Evolutionary conservation across 2,113 vertebrate species (phyloP).

Genomic region (Aspidoscelis tigris): DNA sequence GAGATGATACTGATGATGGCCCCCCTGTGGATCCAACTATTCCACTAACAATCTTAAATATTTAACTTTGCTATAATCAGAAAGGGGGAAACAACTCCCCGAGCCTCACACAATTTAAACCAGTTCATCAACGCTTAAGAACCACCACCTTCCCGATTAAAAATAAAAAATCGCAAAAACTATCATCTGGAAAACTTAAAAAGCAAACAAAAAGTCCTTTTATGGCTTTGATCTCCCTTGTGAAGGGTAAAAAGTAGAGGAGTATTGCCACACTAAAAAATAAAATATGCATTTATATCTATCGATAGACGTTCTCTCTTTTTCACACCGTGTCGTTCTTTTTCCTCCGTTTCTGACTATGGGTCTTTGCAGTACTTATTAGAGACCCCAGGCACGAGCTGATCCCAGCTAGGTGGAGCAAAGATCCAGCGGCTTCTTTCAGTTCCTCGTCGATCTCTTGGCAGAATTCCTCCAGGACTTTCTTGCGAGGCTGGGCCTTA

Average conservation of each 20-base stretch:
- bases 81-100: conserved; percentile 62
- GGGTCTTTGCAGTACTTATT: conserved; percentile 85
- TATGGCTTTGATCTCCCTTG: conserved; percentile 99
- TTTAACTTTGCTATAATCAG: conserved; percentile 49
- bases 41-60: conserved; percentile 49
- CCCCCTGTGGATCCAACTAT: conserved; percentile 54
- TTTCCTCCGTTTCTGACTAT: conserved; percentile 89
- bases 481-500: conserved; percentile 79
- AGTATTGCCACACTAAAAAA: conserved; percentile 83
- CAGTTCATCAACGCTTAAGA: conserved; percentile 61
- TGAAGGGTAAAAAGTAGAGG: conserved; percentile 85
- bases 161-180: conserved; percentile 66
- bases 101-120: conserved; percentile 58
- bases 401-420: conserved; percentile 96
- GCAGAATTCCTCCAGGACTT: conserved; percentile 80
- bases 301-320: conserved; percentile 30
- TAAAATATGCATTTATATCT: conserved; percentile 72
- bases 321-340: conserved; percentile 74
- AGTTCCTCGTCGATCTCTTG: conserved; percentile 96
- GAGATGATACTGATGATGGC: conserved; percentile 30
- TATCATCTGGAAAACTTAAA: conserved; percentile 30
- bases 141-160: conserved; percentile 51
- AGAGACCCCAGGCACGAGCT: conserved; percentile 89
- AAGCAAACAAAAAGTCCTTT: conserved; percentile 79
- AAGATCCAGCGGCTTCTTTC: conserved; percentile 96